Conservation (phyloP, 30 jellyfish, hydroid and myxozoan genomes). For the Turritopsis rubra region DNA sequence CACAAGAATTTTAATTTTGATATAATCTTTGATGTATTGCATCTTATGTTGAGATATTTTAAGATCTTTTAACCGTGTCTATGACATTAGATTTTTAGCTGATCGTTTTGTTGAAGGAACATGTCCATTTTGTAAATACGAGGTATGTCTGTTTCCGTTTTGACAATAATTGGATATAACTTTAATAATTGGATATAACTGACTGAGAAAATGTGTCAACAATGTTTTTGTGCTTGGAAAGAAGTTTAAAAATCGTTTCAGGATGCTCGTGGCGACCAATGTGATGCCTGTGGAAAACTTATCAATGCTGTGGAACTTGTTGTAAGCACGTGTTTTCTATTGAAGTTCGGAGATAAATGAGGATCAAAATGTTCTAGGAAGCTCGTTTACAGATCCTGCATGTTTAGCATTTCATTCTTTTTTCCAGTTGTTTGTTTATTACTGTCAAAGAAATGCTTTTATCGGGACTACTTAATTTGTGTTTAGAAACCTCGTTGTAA, state of each 20-base stretch:
- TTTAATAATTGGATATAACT: too few species aligned
- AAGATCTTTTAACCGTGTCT: neutral
- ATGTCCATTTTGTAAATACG: slow-evolving; percentile 91
- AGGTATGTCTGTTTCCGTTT: slow-evolving; percentile 50
- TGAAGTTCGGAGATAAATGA: too few species aligned
- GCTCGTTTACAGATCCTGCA: neutral
- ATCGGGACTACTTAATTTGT: neutral
- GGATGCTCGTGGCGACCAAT: slow-evolving; percentile 99
- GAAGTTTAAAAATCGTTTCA: slow-evolving; percentile 16
- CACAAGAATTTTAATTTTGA: neutral
- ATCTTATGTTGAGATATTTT: neutral
- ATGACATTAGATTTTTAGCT: slow-evolving; percentile 67
- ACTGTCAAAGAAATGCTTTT: neutral
- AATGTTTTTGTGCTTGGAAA: too few species aligned
- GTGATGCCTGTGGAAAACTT: slow-evolving; percentile 99
- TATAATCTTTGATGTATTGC: neutral
- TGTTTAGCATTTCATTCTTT: neutral
- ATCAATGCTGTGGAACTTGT: slow-evolving; percentile 92
- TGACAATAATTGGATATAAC: too few species aligned
- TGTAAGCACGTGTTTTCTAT: slow-evolving; percentile 43
- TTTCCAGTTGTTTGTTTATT: neutral
- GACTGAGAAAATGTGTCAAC: too few species aligned
- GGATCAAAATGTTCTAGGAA: too few species aligned
- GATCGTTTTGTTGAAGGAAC: slow-evolving; percentile 99
- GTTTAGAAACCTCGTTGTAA: slow-evolving; percentile 93